Conservation (phyloP, 2,113 vertebrate species). For the Natator depressus region DNA sequence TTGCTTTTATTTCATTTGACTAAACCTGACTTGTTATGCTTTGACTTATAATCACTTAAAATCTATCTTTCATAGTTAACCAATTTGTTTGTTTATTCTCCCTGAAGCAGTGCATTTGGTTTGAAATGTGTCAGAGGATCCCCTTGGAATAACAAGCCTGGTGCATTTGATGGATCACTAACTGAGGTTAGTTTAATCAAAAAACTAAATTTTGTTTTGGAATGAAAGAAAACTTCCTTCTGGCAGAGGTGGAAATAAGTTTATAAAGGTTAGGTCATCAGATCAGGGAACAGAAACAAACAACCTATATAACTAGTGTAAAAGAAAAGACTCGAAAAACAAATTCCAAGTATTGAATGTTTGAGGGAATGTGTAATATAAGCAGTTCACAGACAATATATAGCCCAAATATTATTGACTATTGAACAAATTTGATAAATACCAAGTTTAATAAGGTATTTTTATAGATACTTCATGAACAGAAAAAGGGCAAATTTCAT, state of each 20-base stretch:
- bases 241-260: background rate
- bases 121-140: no score
- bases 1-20: no score
- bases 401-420: background rate
- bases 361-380: background rate
- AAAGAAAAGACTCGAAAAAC: background rate
- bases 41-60: no score
- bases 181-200: background rate
- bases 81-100: no score
- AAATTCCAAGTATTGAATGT: background rate
- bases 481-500: no score
- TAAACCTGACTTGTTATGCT: no score
- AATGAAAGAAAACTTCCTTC: background rate
- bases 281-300: background rate
- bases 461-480: background rate
- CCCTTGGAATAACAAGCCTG: no score
- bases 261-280: background rate
- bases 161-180: background rate
- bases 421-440: background rate
- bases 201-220: background rate
- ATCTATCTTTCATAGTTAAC: no score
- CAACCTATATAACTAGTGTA: background rate
- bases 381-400: background rate
- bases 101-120: no score
- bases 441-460: background rate